phyloP scores from a whole-genome alignment of 2,113 vertebrate species.

The Anarhynchus alexandrinus region DNA sequence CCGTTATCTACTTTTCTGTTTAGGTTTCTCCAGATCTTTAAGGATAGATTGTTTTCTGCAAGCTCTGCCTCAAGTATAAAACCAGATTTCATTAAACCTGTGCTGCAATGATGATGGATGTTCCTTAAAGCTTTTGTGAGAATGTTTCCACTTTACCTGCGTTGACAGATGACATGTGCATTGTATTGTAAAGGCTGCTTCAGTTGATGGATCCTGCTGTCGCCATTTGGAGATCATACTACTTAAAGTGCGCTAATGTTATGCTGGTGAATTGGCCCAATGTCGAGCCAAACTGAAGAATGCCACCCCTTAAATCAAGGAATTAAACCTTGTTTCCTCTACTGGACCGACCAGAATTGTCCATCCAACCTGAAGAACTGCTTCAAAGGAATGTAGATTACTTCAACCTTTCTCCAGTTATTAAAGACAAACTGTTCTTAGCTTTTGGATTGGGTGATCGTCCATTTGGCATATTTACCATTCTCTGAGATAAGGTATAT shows the following conservation, averaged over 20 bases:
- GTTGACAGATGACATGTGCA: not conserved
- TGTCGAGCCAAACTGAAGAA: not conserved
- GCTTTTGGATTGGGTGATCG: not conserved
- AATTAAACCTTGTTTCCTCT: not conserved
- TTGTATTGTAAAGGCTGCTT: not conserved
- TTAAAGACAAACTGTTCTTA: not conserved
- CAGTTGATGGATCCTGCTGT: not conserved
- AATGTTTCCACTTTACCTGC: not conserved
- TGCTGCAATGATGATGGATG: not conserved
- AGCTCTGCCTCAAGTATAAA: constrained; percentile 21
- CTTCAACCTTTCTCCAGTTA: not conserved
- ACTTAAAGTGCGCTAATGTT: not conserved
- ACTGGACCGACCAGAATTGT: not conserved
- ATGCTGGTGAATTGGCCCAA: not conserved
- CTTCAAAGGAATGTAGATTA: constrained; percentile 2
- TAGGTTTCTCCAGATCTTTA: constrained; percentile 25
- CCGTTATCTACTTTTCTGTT: not conserved
- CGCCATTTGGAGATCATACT: not conserved
- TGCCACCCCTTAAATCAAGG: not conserved
- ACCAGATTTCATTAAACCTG: not conserved
- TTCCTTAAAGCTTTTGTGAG: constrained; percentile 16
- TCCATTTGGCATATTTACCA: not conserved
- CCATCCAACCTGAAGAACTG: not conserved
- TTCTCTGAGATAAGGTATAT: not conserved
- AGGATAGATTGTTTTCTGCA: constrained; percentile 13